Evolutionary conservation across 2,888 invertebrate genomes (phyloP), one percentile per base, ranked within the genome.

Genomic region (Netelia inedita): DNA sequence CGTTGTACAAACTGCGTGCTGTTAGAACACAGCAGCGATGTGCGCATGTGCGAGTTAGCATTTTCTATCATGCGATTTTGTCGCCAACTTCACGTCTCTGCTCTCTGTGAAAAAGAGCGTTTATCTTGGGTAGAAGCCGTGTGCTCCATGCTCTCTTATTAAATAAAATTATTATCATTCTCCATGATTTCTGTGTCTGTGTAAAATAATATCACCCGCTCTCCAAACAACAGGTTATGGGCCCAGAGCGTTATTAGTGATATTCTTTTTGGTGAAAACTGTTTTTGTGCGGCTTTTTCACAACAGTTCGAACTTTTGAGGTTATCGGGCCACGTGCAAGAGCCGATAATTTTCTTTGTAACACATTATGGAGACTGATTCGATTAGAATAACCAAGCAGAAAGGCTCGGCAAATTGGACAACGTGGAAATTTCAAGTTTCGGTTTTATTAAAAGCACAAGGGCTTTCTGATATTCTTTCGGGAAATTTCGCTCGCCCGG

Each of bases 241-340:
- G 66, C 66, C 66, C 66, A 66, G 66, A 19, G 21, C 66, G 46
- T 66, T 46, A n/a, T 21, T 8, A 6, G 46, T 46, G 43, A 66
- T 46, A 66, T 41, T 65, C n/a, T 66, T 66, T 66, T 41, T 21
- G 9, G 66, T n/a, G 19, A 66, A 46, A 43, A 66, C 43, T 35
- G 23, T 35, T 35, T 35, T 21, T 14, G 23, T 46, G n/a, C 9
- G 46, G 41, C 41, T 41, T 46, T 46, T 46, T 16, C 19, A 46
- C 41, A 16, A 66, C n/a, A 55, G 55, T 43, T 66, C 21, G 46
- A 19, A 16, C 10, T 16, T 46, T 66, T 66, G 66, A 66, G 66
- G 66, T 66, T 66, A 43, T 66, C 66, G n/a, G 41, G 46, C 66
- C 66, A 46, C 66, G 66, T 66, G 46, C 66, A 66, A 59, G 11